Evolutionary conservation across 2,797 vertebrate species (phyloP), one percentile per base, ranked within the genome.

Genomic region (Micropoecilia bifurca): DNA sequence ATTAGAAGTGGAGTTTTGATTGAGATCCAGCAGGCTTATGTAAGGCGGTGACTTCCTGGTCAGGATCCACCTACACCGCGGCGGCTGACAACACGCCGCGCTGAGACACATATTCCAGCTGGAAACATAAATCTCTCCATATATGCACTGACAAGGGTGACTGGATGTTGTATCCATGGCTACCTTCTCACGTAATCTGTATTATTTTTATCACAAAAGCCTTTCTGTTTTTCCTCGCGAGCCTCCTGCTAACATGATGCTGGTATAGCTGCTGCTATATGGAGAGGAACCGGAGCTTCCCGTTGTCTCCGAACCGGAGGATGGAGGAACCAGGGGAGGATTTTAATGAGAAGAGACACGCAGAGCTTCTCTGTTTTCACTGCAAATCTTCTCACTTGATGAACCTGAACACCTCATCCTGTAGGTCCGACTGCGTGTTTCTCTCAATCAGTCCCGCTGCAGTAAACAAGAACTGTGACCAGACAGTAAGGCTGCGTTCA

Each of bases 161-260:
- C 91, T 92, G 89, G 90, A 92, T 93, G 91, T 83, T 85, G 93
- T 94, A 92, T 93, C 94, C 94, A 94, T 95, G 93, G 90, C 90
- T 91, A 95, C 94, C 90, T 92, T 80, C 90, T 87, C 92, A 90
- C 86, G 87, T 88, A 93, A 90, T 92, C 90, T 87, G 87, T 88
- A 92, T 91, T 94, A 93, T 92, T 94, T 93, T 93, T 93, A 93
- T 93, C 91, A 91, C 90, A 91, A 92, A 92, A 89, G 82, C 87
- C 69, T 83, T 83, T 81, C 87, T 83, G 82, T 77, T 85, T 91
- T 89, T 83, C 72, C 85, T 87, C 76, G 80, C 0, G 33, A 87
- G 83, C 85, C 82, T 87, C 57, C 87, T 79, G 85, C 84, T 85
- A 89, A 85, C 85, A 90, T 79, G 81, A 75, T 69, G 69, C 63